These are phyloP conservation scores for Clarias gariepinus DNA, from an alignment of 2,113 vertebrate genomes.

Conservation along the genomic window DNA sequence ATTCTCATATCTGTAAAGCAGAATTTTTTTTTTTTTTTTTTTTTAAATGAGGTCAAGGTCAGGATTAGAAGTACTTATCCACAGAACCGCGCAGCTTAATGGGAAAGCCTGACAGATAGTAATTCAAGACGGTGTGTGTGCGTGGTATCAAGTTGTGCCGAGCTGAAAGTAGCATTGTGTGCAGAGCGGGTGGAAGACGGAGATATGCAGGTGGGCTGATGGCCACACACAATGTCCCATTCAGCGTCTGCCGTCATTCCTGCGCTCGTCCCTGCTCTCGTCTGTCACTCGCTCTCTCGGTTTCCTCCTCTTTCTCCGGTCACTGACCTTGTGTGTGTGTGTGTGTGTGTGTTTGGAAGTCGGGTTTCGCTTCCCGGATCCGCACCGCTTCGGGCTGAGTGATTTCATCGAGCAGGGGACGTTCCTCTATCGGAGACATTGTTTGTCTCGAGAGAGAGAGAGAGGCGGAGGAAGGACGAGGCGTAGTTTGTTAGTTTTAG, in stretches of 20 bases:
- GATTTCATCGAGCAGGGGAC: background rate
- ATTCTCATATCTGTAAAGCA: background rate
- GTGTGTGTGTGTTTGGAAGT: too few relatives aligned
- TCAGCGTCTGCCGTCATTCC: constrained; percentile 40
- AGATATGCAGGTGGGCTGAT: constrained; percentile 43
- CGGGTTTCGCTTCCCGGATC: constrained; percentile 15
- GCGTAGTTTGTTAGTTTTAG: background rate
- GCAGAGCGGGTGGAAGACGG: constrained; percentile 13
- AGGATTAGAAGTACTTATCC: background rate
- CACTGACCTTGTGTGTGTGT: background rate
- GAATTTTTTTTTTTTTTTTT: background rate
- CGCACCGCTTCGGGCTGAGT: background rate
- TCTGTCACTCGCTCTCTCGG: constrained; percentile 7
- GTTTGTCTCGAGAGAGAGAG: background rate
- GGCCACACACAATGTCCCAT: constrained; percentile 44
- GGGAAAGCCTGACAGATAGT: background rate
- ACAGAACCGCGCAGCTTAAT: background rate
- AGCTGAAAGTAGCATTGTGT: constrained; percentile 44
- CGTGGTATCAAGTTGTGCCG: constrained; percentile 29
- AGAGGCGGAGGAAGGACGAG: background rate
- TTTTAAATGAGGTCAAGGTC: background rate
- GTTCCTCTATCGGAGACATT: background rate
- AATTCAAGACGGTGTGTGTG: background rate
- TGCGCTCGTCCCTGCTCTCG: background rate
- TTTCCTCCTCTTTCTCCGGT: background rate